phyloP scores from a whole-genome alignment of 2,888 invertebrate genomes.

The Apeira syringaria region DNA sequence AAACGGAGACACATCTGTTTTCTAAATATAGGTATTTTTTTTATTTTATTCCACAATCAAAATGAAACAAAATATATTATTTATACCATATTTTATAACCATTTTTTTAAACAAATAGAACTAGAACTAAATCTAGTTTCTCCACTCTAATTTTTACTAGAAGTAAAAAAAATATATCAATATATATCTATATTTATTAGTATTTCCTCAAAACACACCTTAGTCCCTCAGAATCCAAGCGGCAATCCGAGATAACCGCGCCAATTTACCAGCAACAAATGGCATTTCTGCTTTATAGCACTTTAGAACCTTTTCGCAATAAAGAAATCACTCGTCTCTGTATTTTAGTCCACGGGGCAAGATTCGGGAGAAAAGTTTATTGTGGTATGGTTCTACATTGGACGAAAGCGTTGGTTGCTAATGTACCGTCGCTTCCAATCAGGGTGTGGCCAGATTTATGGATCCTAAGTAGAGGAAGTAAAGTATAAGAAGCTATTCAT shows the following conservation, averaged over 20 bases:
- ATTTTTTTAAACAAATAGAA: too few relatives aligned
- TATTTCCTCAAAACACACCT: conserved; percentile 4
- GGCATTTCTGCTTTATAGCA: conserved; percentile 5
- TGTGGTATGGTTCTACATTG: conserved; percentile 7
- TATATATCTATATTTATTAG: too few relatives aligned
- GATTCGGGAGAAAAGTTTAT: not conserved
- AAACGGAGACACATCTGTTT: too few relatives aligned
- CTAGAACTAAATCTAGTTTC: too few relatives aligned
- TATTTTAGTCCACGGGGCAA: not conserved
- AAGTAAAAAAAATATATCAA: too few relatives aligned
- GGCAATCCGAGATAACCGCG: conserved; percentile 20
- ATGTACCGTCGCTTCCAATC: conserved; percentile 41
- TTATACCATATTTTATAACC: too few relatives aligned
- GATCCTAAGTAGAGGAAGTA: conserved; percentile 38
- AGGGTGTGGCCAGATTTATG: conserved; percentile 43
- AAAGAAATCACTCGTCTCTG: not conserved
- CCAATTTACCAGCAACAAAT: conserved; percentile 18
- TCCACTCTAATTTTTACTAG: too few relatives aligned
- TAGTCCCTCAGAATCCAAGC: conserved; percentile 9
- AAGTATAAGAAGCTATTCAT: conserved; percentile 46
- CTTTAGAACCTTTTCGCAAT: conserved; percentile 5
- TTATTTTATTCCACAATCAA: too few relatives aligned
- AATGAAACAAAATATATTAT: too few relatives aligned
- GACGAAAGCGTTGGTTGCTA: conserved; percentile 20
- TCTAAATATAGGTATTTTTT: too few relatives aligned